These are phyloP conservation scores for Bemisia tabaci DNA, from an alignment of 1,140 invertebrate species.

Conservation along the genomic window DNA sequence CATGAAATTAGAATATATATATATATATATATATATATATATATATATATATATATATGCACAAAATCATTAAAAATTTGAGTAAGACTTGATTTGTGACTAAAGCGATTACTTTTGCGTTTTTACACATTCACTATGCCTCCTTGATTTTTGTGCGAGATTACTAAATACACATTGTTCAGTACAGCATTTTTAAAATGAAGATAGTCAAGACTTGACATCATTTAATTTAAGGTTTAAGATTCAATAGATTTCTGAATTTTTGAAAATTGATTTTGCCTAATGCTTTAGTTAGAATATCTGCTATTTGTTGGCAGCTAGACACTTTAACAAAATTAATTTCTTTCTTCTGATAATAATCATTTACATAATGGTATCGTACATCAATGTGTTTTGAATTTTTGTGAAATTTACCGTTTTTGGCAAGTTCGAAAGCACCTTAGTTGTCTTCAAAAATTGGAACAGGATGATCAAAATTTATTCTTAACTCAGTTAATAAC, in stretches of 20 bases:
- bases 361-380: constrained; percentile 3
- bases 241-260: constrained; percentile 2
- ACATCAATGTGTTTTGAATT: constrained; percentile 1
- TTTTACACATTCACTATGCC: too few relatives aligned
- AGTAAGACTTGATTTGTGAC: too few relatives aligned
- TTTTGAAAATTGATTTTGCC: constrained; percentile 1
- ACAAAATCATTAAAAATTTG: too few relatives aligned
- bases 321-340: not conserved
- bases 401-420: constrained; percentile 8
- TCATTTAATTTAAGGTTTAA: too few relatives aligned
- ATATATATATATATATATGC: too few relatives aligned
- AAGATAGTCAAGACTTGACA: too few relatives aligned
- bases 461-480: not conserved
- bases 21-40: too few relatives aligned
- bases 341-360: not conserved
- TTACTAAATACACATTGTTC: too few relatives aligned
- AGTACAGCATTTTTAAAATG: too few relatives aligned
- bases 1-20: too few relatives aligned
- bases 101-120: too few relatives aligned
- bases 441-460: constrained; percentile 4
- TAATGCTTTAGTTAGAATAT: constrained; percentile 8
- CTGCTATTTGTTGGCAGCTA: not conserved
- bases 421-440: constrained; percentile 1
- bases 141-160: too few relatives aligned
- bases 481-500: constrained; percentile 1